Conservation (phyloP, 2,113 vertebrate species). For the Psammodynastes pulverulentus region DNA sequence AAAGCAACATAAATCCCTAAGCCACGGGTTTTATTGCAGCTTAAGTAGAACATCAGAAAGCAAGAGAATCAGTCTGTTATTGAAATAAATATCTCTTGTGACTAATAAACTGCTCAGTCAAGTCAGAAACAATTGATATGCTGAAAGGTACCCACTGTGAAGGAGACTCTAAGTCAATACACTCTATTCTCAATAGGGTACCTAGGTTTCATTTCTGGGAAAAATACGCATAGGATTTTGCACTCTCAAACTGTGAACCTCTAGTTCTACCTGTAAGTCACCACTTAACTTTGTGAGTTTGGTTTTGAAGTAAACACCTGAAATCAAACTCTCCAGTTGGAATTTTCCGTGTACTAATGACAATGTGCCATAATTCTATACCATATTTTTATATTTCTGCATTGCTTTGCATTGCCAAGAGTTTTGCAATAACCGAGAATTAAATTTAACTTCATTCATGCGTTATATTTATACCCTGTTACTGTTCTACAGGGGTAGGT, state of each 20-base stretch:
- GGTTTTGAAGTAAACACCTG: not conserved
- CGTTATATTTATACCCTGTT: not conserved
- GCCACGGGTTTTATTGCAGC: not conserved
- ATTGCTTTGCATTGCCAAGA: not conserved
- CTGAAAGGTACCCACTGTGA: conserved; percentile 5
- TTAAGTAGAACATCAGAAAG: conserved; percentile 18
- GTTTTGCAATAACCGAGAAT: not conserved
- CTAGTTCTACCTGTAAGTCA: not conserved
- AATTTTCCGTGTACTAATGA: not conserved
- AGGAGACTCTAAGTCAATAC: conserved; percentile 30
- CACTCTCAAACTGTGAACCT: not conserved
- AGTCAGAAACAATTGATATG: conserved; percentile 14
- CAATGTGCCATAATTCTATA: not conserved
- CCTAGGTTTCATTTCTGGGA: not conserved
- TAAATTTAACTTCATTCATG: not conserved
- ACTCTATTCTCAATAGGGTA: not conserved
- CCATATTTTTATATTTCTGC: not conserved
- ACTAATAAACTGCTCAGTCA: conserved; percentile 20
- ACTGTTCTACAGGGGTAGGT: not conserved
- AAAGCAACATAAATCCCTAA: not conserved
- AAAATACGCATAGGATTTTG: not conserved
- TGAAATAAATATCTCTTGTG: conserved; percentile 44
- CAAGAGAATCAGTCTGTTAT: conserved; percentile 23
- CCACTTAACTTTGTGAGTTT: not conserved
- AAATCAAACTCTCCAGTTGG: not conserved